phyloP scores from a whole-genome alignment of 2,797 vertebrate genomes.

The Liasis olivaceus region DNA sequence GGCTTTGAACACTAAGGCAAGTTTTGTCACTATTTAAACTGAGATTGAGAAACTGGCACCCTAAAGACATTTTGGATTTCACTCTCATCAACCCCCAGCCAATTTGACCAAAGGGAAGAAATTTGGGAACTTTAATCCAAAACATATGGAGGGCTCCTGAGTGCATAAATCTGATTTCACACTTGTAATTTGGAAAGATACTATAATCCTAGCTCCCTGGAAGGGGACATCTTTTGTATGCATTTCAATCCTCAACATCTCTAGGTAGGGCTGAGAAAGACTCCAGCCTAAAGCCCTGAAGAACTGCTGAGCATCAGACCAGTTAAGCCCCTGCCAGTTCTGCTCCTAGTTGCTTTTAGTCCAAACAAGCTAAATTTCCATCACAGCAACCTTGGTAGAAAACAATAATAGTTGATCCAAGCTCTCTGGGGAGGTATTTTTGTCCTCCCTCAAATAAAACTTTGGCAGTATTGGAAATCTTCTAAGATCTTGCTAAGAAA shows the following conservation, averaged over 20 bases:
- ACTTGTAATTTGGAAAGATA: neutral
- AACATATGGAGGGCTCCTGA: neutral
- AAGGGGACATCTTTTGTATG: neutral
- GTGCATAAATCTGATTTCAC: neutral
- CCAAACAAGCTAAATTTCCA: neutral
- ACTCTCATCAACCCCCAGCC: neutral
- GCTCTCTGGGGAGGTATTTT: neutral
- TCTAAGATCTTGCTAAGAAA: neutral
- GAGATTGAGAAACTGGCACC: neutral
- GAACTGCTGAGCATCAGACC: neutral
- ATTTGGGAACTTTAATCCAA: neutral
- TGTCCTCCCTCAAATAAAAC: neutral
- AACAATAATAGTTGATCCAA: neutral
- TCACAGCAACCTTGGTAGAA: neutral
- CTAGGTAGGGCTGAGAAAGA: neutral
- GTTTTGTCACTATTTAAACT: neutral
- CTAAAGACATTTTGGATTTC: neutral
- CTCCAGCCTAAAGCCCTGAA: neutral
- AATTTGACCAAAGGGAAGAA: neutral
- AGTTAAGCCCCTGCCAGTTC: neutral
- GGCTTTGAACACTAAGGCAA: neutral
- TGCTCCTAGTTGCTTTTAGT: neutral
- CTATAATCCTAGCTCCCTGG: neutral
- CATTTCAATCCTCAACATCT: neutral
- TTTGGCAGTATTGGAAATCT: neutral